Conservation (phyloP, 2,113 vertebrate genomes). For the Phylloscopus whistleri region DNA sequence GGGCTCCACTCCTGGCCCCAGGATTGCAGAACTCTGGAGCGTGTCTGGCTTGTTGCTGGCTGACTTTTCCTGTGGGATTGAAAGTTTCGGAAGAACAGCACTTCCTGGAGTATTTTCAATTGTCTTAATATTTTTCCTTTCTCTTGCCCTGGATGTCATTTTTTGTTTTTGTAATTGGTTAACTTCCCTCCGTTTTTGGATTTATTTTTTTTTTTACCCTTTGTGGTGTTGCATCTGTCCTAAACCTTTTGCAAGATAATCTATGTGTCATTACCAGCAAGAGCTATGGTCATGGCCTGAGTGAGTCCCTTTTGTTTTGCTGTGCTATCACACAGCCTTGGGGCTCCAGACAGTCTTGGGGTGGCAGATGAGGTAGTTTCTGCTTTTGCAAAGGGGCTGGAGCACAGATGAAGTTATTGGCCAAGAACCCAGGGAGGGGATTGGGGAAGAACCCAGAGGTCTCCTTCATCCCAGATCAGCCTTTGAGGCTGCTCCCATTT, state of each 20-base stretch:
- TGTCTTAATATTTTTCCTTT: neutral
- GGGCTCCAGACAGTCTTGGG: fast-evolving
- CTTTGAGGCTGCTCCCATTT: neutral
- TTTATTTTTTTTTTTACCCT: neutral
- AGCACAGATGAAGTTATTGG: neutral
- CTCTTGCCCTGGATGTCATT: neutral
- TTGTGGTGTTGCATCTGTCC: neutral
- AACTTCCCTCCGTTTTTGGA: neutral
- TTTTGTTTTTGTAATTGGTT: neutral
- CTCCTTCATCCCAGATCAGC: neutral
- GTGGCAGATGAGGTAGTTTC: neutral
- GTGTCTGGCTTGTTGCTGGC: neutral
- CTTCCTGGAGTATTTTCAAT: neutral
- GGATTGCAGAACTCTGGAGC: neutral
- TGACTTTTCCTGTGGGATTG: neutral
- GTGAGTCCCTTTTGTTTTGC: neutral
- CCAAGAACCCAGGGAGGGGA: neutral
- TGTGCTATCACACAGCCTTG: neutral
- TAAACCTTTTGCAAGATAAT: neutral
- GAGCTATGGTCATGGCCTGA: neutral
- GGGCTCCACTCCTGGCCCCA: neutral
- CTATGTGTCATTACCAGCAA: neutral
- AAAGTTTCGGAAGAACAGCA: neutral
- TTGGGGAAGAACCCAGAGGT: neutral
- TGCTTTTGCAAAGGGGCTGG: neutral